Evolutionary conservation across 2,888 invertebrate genomes (phyloP).

Genomic region (Neuroscelio doddi): DNA sequence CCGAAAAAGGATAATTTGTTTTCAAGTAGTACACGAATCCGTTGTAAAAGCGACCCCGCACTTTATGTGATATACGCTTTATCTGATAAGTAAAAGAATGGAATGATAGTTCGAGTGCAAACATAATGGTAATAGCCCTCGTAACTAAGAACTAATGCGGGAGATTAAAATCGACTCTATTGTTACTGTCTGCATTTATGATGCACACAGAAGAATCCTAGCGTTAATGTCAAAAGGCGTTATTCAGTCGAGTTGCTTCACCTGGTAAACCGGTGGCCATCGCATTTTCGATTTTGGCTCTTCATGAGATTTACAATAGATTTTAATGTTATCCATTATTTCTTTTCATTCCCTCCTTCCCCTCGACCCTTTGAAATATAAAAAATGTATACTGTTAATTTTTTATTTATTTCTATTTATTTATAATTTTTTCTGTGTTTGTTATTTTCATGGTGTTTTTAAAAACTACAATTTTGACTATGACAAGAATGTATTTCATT

Average conservation of each 20-base stretch:
- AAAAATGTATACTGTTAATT: no score
- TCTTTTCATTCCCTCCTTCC: background rate
- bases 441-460: no score
- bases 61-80: conserved; percentile 37
- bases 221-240: conserved; percentile 70
- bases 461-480: no score
- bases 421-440: no score
- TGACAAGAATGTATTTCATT: no score
- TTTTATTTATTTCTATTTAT: no score
- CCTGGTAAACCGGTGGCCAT: conserved; percentile 35
- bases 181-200: conserved; percentile 59
- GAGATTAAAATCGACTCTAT: conserved; percentile 66
- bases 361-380: no score
- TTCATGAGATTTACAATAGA: conserved; percentile 54
- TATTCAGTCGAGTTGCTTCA: conserved; percentile 53
- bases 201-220: conserved; percentile 54
- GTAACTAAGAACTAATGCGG: conserved; percentile 63
- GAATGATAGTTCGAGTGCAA: conserved; percentile 54
- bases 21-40: conserved; percentile 34
- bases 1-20: conserved; percentile 12
- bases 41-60: conserved; percentile 31
- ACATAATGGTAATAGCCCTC: conserved; percentile 64
- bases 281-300: conserved; percentile 25
- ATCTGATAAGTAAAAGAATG: conserved; percentile 60
- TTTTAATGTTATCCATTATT: conserved; percentile 52